Evolutionary conservation across 2,888 invertebrate species (phyloP), one percentile per base, ranked within the genome.

Genomic region (Gymnosoma rotundatum): DNA sequence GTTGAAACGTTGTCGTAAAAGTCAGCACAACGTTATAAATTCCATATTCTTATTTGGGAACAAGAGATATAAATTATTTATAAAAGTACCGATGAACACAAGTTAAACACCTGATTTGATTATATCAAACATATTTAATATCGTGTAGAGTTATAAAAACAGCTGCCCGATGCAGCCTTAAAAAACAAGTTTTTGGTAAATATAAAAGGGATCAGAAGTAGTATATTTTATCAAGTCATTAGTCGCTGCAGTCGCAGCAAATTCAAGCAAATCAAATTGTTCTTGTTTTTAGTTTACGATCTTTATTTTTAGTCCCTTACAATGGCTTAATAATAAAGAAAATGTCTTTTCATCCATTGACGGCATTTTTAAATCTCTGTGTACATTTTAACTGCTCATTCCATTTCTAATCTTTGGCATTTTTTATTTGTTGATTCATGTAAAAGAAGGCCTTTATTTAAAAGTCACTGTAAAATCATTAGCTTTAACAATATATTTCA

Each of bases 1-100:
- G n/a, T 42, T 18, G 87, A 87, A 79, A 88, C 84, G 78, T 75
- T 87, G 88, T 86, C 88, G 87, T 88, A 87, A 88, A 87, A 88
- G 89, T 90, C 90, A 89, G 88, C 87, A 88, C 87, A 85, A 63
- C 50, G 78, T 78, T 58, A 66, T 72, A 70, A 12, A 38, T 52
- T 58, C 48, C 20, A 10, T 52, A 50, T 60, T 67, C 25, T 60
- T 12, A 32, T 63, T 70, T 8, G 12, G 1, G 16, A 38, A 73
- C 42, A 66, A 25, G 12, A 63, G 25, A 48, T 48, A 48, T 6
- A 42, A 12, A 42, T 42, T 42, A 12, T 12, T 42, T 12, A 42
- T 10, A 42, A 12, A 12, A 42, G 42, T n/a, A 48, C n/a, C n/a
- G 7, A 48, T 48, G 48, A 14, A n/a, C n/a, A 12, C 45, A 45